Percentiles rank a stretch among this genome's conserved stretches.
phyloP scores from a whole-genome alignment of 2,888 invertebrate species.

The Argynnis bischoffii region DNA sequence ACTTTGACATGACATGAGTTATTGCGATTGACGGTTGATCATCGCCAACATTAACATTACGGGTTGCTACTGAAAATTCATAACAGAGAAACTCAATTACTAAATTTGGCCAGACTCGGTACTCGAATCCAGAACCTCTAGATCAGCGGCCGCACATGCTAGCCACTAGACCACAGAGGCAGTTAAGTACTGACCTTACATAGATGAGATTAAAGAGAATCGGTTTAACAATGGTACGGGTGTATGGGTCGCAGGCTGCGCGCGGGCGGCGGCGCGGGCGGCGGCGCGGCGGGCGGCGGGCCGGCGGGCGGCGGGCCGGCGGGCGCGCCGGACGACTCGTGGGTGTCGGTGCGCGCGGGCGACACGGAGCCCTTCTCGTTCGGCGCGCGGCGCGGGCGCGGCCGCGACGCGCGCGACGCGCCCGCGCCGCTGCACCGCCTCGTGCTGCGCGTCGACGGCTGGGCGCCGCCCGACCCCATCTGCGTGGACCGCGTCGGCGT shows the following conservation, averaged over 20 bases:
- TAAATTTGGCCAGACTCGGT: no score
- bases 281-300: constrained; percentile 48
- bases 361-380: constrained; percentile 94
- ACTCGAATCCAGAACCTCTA: no score
- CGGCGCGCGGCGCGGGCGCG: constrained; percentile 87
- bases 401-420: constrained; percentile 87
- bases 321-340: constrained; percentile 80
- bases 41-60: no score
- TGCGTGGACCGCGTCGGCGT: constrained; percentile 97
- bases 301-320: constrained; percentile 55
- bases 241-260: constrained; percentile 46
- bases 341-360: constrained; percentile 88
- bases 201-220: no score
- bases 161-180: no score
- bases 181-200: no score
- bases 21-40: no score
- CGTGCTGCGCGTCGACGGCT: constrained; percentile 93
- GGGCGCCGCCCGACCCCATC: constrained; percentile 93
- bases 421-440: constrained; percentile 93
- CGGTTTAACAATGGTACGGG: no score
- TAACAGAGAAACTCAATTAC: no score
- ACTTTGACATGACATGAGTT: no score
- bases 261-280: constrained; percentile 50
- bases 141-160: no score
- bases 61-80: no score